phyloP scores from a whole-genome alignment of 2,797 vertebrate genomes.

The Sebastiscus tertius region DNA sequence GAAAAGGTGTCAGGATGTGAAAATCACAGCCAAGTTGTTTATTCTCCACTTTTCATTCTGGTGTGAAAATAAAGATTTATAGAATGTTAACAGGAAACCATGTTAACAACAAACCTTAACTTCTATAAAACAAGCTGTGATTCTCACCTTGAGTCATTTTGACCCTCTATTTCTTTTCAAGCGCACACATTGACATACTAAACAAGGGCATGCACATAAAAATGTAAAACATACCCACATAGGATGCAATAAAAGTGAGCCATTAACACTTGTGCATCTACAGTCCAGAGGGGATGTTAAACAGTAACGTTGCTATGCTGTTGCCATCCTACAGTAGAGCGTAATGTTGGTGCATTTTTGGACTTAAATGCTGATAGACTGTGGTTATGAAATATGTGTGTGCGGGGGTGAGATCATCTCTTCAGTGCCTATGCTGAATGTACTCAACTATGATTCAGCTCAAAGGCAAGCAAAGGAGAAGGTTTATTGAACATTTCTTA shows the following conservation, averaged over 20 bases:
- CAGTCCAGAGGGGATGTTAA: slow-evolving; percentile 16
- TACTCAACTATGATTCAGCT: slow-evolving; percentile 12
- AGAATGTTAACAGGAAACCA: slow-evolving; percentile 22
- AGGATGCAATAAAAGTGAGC: slow-evolving; percentile 16
- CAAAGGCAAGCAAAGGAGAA: neutral
- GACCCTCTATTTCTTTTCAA: slow-evolving; percentile 4
- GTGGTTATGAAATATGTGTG: slow-evolving; percentile 9
- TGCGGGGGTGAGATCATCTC: slow-evolving; percentile 2
- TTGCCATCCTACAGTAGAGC: slow-evolving; percentile 12
- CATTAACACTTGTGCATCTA: slow-evolving; percentile 8
- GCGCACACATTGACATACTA: neutral
- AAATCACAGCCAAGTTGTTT: slow-evolving; percentile 43
- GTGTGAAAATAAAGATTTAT: slow-evolving; percentile 37
- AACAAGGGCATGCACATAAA: slow-evolving; percentile 13
- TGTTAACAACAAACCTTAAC: slow-evolving; percentile 12
- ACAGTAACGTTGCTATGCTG: slow-evolving; percentile 17
- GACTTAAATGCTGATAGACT: neutral
- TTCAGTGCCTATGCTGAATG: neutral
- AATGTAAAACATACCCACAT: slow-evolving; percentile 17
- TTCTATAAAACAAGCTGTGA: slow-evolving; percentile 7
- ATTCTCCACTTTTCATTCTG: slow-evolving; percentile 28
- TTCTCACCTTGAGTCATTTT: slow-evolving; percentile 13
- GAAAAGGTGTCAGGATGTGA: slow-evolving; percentile 24
- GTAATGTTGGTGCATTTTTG: slow-evolving; percentile 6
- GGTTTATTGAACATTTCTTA: neutral